Base-by-base conservation (phyloP, 2,888 invertebrate species). In the Caenorhabditis drosophilae region DNA sequence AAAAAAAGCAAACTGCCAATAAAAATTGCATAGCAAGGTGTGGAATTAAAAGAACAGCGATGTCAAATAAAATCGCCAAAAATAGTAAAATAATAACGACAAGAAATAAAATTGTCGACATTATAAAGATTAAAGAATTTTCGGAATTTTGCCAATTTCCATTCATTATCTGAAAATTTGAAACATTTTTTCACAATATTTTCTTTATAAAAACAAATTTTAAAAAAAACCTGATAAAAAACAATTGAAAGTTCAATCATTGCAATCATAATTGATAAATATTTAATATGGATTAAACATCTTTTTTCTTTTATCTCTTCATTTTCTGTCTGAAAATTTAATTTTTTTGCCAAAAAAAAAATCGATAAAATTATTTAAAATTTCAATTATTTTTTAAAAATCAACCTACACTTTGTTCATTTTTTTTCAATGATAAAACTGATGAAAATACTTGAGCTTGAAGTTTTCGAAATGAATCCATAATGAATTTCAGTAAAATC, bases 21-120 rank as follows among this genome's bases (percentile, higher is more conserved):
- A 60, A 16, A 11, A 50, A 36, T 27, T 66, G 66, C 66, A 66
- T 66, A 31, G 60, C 49, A 26, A 66, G 59, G 40, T 66, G 66
- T 4, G 66, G 66, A 23, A 66, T 52, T 34, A 66, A 36, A 7
- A 66, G 45, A 15, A 36, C 52, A 18, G 50, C 51, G 20, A 66
- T 52, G 31, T 40, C 47, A 31, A 38, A 60, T 41, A 60, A 66
- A 25, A 59, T 59, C 15, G 66, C 66, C 12, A 54, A 36, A 44
- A 60, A 66, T 1, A 66, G 52, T 3, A 66, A 55, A 11, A 48
- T 23, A 26, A 59, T 59, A 40, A 56, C 66, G 35, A 66, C 23
- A 20, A 66, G 44, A 25, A 60, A 51, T 4, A 66, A 48, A 12
- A 59, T 7, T 6, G 66, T 52, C 12, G 60, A 41, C 20, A 52